phyloP scores from a whole-genome alignment of 92 coral and sea anemone genomes.

The Porites divaricata region DNA sequence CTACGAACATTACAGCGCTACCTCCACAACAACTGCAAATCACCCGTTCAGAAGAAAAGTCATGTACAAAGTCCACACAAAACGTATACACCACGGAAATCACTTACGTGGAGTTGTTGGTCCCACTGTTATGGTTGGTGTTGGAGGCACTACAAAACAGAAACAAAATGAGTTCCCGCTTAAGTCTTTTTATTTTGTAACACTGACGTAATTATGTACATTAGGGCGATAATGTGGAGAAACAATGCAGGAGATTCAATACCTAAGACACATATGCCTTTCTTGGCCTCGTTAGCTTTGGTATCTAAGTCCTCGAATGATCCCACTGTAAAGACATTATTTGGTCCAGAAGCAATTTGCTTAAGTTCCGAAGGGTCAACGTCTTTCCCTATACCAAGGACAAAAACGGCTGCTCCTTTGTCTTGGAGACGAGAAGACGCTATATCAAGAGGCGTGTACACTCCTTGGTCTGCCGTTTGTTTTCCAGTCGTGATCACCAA shows the following conservation, averaged over 20 bases:
- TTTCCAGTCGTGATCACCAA: constrained; percentile 60
- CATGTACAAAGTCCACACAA: neutral
- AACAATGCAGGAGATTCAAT: neutral
- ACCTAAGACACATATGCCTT: constrained; percentile 33
- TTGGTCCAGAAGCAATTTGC: constrained; percentile 53
- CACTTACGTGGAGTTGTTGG: neutral
- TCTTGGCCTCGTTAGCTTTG: constrained; percentile 25
- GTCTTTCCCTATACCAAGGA: constrained; percentile 53
- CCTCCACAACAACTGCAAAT: too few relatives aligned
- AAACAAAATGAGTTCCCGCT: neutral
- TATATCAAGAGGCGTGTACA: constrained; percentile 37
- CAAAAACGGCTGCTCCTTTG: constrained; percentile 49
- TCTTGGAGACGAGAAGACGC: constrained; percentile 49
- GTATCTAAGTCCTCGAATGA: constrained; percentile 49
- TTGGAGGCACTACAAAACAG: neutral
- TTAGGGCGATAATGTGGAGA: neutral
- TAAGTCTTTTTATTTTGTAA: too few relatives aligned
- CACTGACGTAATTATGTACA: neutral
- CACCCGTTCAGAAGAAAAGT: too few relatives aligned
- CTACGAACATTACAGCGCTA: too few relatives aligned
- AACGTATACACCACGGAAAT: neutral
- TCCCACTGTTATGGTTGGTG: neutral
- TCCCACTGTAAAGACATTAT: constrained; percentile 20
- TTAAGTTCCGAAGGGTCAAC: constrained; percentile 39
- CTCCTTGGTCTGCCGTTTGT: constrained; percentile 49